A percentile compares a stretch with the other conserved stretches of the same genome.
Evolutionary conservation across 2,888 invertebrate species (phyloP).

Genomic region (Desoria tigrina): DNA sequence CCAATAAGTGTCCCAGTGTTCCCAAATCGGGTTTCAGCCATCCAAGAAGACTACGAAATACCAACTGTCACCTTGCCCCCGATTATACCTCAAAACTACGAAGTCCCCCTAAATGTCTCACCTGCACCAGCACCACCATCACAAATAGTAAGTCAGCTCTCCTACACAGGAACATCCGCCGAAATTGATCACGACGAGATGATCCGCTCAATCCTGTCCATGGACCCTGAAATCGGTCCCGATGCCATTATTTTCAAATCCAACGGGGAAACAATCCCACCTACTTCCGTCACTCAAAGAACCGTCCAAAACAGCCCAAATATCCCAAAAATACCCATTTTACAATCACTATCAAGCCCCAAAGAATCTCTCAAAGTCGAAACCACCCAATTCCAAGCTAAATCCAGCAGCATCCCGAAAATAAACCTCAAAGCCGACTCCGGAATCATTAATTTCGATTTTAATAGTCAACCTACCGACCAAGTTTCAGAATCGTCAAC

Average conservation of each 20-base stretch:
- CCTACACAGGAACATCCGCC: background rate
- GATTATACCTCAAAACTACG: no score
- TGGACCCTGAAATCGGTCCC: slow-evolving; percentile 10
- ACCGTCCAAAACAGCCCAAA: background rate
- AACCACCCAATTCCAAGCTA: background rate
- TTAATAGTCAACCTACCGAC: background rate
- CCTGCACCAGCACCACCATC: no score
- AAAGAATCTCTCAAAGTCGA: background rate
- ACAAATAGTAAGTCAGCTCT: no score
- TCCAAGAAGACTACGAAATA: no score
- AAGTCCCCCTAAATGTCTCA: no score
- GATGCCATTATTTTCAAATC: slow-evolving; percentile 1
- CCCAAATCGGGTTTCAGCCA: no score
- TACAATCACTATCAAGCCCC: background rate
- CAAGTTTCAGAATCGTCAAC: background rate
- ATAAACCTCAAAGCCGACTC: background rate
- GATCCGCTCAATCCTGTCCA: background rate
- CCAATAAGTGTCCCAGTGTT: no score
- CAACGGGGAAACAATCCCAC: background rate
- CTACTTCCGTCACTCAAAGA: background rate
- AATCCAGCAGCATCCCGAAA: no score
- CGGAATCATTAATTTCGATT: background rate
- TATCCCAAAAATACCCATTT: background rate
- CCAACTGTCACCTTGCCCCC: no score
- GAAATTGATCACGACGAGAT: slow-evolving; percentile 1